Conservation (phyloP, 2,797 vertebrate genomes). For the Parotocinclus haroldoi region DNA sequence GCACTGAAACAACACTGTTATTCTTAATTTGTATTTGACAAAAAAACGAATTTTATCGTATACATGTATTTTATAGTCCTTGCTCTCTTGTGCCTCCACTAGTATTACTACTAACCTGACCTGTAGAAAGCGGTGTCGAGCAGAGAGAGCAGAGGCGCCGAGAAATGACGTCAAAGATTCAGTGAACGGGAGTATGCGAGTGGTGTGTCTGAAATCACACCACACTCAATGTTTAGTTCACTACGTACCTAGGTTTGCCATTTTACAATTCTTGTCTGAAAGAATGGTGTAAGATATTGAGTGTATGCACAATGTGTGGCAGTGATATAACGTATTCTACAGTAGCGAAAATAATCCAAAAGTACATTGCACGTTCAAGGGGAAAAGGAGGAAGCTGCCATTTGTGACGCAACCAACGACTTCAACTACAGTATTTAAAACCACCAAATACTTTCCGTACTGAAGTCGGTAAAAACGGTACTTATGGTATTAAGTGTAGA, state of each 20-base stretch:
- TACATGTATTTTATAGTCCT: not conserved
- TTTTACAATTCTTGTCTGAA: too few species aligned
- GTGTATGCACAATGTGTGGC: too few species aligned
- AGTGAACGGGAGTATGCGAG: not conserved
- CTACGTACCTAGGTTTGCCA: not conserved
- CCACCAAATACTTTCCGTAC: not conserved
- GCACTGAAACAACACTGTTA: not conserved
- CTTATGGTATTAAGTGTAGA: too few species aligned
- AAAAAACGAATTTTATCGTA: too few species aligned
- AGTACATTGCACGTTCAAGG: not conserved
- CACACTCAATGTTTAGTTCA: not conserved
- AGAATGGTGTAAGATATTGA: too few species aligned
- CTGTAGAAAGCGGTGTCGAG: constrained; percentile 4
- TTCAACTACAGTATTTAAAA: not conserved
- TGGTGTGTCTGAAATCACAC: not conserved
- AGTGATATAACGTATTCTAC: too few species aligned
- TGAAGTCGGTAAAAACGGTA: too few species aligned
- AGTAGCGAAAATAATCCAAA: not conserved
- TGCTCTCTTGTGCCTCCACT: not conserved
- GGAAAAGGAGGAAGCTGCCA: not conserved
- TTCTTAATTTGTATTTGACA: not conserved
- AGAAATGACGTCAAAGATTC: constrained; percentile 28
- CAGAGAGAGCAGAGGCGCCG: constrained; percentile 13
- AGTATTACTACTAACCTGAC: constrained; percentile 1
- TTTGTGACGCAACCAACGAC: not conserved